phyloP scores from a whole-genome alignment of 2,113 vertebrate genomes.

The Pogona vitticeps region DNA sequence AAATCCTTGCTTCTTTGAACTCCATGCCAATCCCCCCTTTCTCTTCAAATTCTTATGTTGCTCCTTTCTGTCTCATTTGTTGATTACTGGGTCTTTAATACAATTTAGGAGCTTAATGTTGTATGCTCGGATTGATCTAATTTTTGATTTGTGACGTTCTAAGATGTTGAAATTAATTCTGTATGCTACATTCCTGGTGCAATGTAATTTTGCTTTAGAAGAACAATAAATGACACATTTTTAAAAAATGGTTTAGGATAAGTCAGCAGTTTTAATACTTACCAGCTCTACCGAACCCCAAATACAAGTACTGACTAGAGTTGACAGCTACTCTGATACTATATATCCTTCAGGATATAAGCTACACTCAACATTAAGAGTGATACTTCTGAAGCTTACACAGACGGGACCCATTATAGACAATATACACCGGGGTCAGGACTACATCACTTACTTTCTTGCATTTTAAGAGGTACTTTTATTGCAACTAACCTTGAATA shows the following conservation, averaged over 20 bases:
- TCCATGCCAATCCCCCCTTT: not conserved
- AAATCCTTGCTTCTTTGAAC: not conserved
- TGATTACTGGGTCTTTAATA: not conserved
- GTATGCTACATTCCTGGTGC: not conserved
- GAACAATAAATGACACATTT: not conserved
- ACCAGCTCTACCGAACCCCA: constrained; percentile 7
- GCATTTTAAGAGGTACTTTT: constrained; percentile 24
- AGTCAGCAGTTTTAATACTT: constrained; percentile 28
- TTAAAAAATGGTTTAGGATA: constrained; percentile 30
- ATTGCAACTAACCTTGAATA: constrained; percentile 6
- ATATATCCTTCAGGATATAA: not conserved
- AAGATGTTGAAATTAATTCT: constrained; percentile 19
- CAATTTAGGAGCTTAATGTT: not conserved
- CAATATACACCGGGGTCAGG: not conserved
- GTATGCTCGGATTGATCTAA: not conserved
- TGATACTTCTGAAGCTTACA: constrained; percentile 15
- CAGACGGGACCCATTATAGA: not conserved
- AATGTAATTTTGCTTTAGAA: constrained; percentile 14
- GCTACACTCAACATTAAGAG: not conserved
- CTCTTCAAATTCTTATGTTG: not conserved
- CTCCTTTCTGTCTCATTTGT: constrained; percentile 18
- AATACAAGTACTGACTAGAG: not conserved
- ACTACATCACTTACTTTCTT: constrained; percentile 26
- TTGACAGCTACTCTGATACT: not conserved
- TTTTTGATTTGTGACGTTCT: not conserved